A percentile compares a stretch with the other conserved stretches of the same genome.
Evolutionary conservation across 2,888 invertebrate genomes (phyloP).

Genomic region (Pheosia tremula): DNA sequence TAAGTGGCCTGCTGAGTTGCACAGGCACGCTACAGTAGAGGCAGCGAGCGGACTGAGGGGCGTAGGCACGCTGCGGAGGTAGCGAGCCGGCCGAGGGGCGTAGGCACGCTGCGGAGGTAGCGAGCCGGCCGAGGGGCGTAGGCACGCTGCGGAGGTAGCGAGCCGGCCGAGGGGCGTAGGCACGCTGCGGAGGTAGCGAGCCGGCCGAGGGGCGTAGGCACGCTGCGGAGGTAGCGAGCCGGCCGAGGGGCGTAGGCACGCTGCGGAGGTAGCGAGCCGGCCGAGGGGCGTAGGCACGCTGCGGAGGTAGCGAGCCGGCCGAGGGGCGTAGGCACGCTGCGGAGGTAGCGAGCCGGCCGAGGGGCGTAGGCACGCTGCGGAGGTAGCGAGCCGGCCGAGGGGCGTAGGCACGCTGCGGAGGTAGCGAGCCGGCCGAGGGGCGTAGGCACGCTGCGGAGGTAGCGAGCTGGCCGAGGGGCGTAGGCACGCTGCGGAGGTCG

Average conservation of each 20-base stretch:
- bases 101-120: conserved; percentile 7
- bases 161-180: background rate
- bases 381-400: background rate
- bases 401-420: background rate
- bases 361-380: background rate
- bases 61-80: background rate
- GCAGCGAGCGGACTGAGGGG: background rate
- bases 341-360: background rate
- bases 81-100: conserved; percentile 4
- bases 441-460: background rate
- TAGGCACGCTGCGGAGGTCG: background rate
- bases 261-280: background rate
- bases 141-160: conserved; percentile 7
- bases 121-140: conserved; percentile 8
- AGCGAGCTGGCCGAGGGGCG: background rate
- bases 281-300: background rate
- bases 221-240: background rate
- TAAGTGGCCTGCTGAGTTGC: background rate
- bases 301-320: conserved; percentile 4
- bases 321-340: background rate
- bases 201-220: background rate
- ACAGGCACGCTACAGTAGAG: background rate
- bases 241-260: background rate
- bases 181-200: background rate
- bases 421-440: background rate